Conservation (phyloP, 2,888 invertebrate species). For the Aethes cnicana region DNA sequence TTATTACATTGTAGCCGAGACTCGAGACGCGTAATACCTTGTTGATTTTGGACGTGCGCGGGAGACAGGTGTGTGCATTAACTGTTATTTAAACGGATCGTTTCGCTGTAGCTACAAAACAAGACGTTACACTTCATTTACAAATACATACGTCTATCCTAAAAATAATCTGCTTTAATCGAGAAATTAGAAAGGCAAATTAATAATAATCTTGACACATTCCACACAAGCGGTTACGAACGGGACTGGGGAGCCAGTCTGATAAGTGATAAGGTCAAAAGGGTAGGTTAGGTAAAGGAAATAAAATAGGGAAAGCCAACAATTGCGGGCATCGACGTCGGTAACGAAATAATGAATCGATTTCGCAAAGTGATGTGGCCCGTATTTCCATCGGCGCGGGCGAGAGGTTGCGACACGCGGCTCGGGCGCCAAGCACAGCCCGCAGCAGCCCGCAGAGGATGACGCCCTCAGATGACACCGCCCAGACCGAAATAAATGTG, state of each 20-base stretch:
- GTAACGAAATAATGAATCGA: constrained; percentile 36
- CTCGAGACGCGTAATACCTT: constrained; percentile 45
- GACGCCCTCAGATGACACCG: constrained; percentile 75
- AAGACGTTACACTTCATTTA: constrained; percentile 5
- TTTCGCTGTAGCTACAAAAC: constrained; percentile 17
- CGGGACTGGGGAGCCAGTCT: no score
- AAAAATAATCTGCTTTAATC: no score
- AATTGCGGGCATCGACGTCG: constrained; percentile 1
- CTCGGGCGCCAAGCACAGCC: constrained; percentile 62
- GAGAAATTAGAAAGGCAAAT: no score
- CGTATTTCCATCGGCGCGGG: constrained; percentile 54
- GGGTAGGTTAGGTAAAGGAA: no score
- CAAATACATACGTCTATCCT: no score
- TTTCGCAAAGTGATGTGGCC: constrained; percentile 50
- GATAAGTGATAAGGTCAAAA: no score
- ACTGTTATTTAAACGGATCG: constrained; percentile 27
- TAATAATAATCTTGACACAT: no score
- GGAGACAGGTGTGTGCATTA: constrained; percentile 57
- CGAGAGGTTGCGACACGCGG: constrained; percentile 63
- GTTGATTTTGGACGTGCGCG: constrained; percentile 59
- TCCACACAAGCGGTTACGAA: no score
- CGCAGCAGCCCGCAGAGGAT: constrained; percentile 55
- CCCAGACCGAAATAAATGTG: constrained; percentile 74
- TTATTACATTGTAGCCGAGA: constrained; percentile 32
- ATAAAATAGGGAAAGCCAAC: neutral